Conservation (phyloP, 2,113 vertebrate species). For the Scopus umbretta region DNA sequence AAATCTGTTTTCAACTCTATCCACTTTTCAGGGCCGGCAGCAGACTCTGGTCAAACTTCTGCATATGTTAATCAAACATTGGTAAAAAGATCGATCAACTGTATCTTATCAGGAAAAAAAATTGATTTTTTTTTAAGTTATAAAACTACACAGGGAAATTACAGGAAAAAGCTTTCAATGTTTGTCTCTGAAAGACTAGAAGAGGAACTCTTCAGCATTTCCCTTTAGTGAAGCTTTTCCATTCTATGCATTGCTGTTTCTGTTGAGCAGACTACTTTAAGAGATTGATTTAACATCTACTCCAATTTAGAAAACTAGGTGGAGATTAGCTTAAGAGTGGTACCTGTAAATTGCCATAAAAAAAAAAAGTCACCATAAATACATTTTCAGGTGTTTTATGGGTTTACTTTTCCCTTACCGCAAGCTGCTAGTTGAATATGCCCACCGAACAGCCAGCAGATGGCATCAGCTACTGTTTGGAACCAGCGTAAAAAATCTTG, state of each 20-base stretch:
- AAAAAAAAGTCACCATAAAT: background rate
- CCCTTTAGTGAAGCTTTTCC: background rate
- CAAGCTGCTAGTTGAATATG: conserved; percentile 74
- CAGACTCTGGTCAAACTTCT: background rate
- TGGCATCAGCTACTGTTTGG: conserved; percentile 80
- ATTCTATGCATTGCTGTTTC: background rate
- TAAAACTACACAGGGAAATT: background rate
- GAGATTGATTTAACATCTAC: background rate
- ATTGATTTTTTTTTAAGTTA: background rate
- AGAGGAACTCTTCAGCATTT: background rate
- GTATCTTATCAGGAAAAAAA: background rate
- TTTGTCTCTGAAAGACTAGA: background rate
- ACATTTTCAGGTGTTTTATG: background rate
- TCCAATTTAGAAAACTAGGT: background rate
- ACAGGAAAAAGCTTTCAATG: background rate
- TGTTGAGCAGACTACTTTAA: background rate
- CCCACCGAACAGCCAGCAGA: conserved; percentile 78
- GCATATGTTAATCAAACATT: background rate
- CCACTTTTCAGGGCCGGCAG: background rate
- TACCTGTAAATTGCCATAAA: too few relatives aligned
- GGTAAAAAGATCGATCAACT: background rate
- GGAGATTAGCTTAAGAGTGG: background rate
- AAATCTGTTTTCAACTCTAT: background rate
- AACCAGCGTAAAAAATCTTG: conserved; percentile 74
- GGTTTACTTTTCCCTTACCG: conserved; percentile 72